phyloP scores from a whole-genome alignment of 2,113 vertebrate genomes.

The Accipiter virgatus region DNA sequence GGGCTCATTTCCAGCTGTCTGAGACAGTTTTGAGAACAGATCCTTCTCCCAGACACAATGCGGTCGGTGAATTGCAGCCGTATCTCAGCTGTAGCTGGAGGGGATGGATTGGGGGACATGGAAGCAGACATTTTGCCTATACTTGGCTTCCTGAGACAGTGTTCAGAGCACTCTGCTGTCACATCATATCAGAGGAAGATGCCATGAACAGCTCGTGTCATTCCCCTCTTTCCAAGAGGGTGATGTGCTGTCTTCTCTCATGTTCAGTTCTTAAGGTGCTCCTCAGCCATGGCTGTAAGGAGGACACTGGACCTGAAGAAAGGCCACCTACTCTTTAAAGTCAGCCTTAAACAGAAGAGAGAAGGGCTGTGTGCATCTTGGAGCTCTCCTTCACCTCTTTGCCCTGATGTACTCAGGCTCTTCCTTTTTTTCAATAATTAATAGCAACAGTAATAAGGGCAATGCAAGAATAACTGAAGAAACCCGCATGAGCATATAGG shows the following conservation, averaged over 20 bases:
- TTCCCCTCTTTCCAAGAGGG: not conserved
- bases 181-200: not conserved
- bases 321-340: not conserved
- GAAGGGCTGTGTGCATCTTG: not conserved
- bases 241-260: not conserved
- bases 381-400: not conserved
- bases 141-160: not conserved
- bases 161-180: not conserved
- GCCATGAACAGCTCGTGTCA: fast-evolving
- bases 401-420: not conserved
- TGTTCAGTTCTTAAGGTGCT: not conserved
- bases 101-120: not conserved
- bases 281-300: not conserved
- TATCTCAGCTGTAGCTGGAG: not conserved
- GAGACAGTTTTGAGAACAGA: not conserved
- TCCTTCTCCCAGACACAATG: not conserved
- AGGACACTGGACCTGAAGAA: not conserved
- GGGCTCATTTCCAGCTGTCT: not conserved
- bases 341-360: not conserved
- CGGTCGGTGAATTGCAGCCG: fast-evolving
- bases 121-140: not conserved
- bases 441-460: not conserved
- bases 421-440: not conserved
- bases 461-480: not conserved
- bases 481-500: fast-evolving